Evolutionary conservation across 2,888 invertebrate genomes (phyloP).

Genomic region (Allacma fusca): DNA sequence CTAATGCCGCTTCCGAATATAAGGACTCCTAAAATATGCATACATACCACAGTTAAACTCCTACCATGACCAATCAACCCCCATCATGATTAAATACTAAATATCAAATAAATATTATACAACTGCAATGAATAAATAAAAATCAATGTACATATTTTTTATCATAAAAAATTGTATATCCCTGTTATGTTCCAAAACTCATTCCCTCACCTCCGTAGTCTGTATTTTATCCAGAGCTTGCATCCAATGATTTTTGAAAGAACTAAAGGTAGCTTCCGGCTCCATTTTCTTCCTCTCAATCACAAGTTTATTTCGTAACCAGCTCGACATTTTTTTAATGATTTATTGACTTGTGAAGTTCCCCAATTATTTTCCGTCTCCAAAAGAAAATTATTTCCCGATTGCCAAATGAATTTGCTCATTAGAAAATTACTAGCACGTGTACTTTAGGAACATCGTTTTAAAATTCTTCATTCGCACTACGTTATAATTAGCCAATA

Average conservation of each 20-base stretch:
- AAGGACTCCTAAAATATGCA: slow-evolving; percentile 6
- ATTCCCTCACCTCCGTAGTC: background rate
- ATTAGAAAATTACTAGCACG: too few species aligned
- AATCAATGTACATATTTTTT: too few species aligned
- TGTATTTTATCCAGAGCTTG: slow-evolving; percentile 55
- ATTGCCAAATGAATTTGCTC: too few species aligned
- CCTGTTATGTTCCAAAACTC: too few species aligned
- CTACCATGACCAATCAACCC: background rate
- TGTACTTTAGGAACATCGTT: too few species aligned
- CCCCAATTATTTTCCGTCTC: background rate
- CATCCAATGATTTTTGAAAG: slow-evolving; percentile 59
- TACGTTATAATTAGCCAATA: too few species aligned
- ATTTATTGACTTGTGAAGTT: too few species aligned
- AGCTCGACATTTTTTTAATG: slow-evolving; percentile 45
- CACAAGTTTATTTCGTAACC: slow-evolving; percentile 51
- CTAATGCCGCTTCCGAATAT: slow-evolving; percentile 54
- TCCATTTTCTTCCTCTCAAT: slow-evolving; percentile 51
- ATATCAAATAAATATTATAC: background rate
- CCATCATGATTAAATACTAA: background rate
- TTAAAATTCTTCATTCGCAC: too few species aligned
- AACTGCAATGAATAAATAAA: background rate
- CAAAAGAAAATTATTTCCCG: background rate
- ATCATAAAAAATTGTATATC: too few species aligned
- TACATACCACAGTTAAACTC: background rate
- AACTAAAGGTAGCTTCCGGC: slow-evolving; percentile 51